phyloP scores from a whole-genome alignment of 1,140 invertebrate genomes.

The Aphelenchoides besseyi region DNA sequence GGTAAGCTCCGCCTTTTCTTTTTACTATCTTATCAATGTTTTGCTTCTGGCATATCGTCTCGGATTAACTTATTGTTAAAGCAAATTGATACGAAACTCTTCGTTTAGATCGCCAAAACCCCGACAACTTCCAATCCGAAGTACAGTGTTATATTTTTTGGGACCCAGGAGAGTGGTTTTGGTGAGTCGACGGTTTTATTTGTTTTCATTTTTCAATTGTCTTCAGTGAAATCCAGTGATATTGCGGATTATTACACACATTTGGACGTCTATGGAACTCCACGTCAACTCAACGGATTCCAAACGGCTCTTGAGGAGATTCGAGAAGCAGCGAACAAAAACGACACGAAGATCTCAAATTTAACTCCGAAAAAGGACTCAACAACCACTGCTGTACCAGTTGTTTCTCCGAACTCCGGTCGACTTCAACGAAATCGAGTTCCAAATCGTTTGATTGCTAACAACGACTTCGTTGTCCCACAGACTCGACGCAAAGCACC shows the following conservation, averaged over 20 bases:
- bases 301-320: slow-evolving; percentile 20
- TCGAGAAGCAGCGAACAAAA: slow-evolving; percentile 21
- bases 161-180: slow-evolving; percentile 34
- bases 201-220: slow-evolving; percentile 17
- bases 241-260: slow-evolving; percentile 1
- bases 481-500: neutral
- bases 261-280: neutral
- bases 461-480: slow-evolving; percentile 21
- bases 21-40: slow-evolving; percentile 22
- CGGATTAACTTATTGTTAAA: neutral
- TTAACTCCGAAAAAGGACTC: slow-evolving; percentile 7
- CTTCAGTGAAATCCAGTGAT: neutral
- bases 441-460: slow-evolving; percentile 11
- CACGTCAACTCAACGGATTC: slow-evolving; percentile 12
- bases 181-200: slow-evolving; percentile 23
- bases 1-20: slow-evolving; percentile 25
- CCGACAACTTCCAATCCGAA: slow-evolving; percentile 15
- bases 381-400: neutral
- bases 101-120: slow-evolving; percentile 8
- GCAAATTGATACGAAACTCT: neutral
- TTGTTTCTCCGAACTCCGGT: neutral
- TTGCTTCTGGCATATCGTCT: neutral
- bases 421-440: slow-evolving; percentile 12
- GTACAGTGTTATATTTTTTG: slow-evolving; percentile 36
- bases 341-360: neutral